Conservation (phyloP, 2,888 invertebrate genomes). For the Athalia rosae region DNA sequence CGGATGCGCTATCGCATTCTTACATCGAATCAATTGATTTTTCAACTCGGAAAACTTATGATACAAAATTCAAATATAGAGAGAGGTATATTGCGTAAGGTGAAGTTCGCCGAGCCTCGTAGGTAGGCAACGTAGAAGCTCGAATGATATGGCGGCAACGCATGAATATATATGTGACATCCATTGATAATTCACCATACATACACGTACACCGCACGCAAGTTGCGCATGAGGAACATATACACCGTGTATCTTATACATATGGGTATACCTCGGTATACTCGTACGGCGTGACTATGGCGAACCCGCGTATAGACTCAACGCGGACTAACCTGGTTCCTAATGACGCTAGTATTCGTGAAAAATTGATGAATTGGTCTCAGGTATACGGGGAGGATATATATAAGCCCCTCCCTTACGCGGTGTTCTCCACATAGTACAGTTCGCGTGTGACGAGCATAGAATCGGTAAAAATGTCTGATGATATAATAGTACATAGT, state of each 20-base stretch:
- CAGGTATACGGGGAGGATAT: conserved; percentile 4
- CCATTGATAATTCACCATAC: conserved; percentile 69
- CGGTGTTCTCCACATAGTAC: background rate
- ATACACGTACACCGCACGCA: too few species aligned
- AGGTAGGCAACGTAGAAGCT: background rate
- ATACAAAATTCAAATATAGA: too few species aligned
- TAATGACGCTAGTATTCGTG: conserved; percentile 55
- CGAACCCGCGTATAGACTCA: conserved; percentile 12
- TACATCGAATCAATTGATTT: too few species aligned
- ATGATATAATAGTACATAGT: conserved; percentile 6
- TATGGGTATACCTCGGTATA: background rate
- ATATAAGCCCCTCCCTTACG: background rate
- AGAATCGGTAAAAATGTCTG: conserved; percentile 40
- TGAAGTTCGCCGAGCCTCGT: background rate
- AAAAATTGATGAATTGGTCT: conserved; percentile 55
- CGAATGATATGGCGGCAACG: conserved; percentile 59
- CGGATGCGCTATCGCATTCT: too few species aligned
- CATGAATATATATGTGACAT: conserved; percentile 63
- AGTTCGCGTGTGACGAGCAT: conserved; percentile 42
- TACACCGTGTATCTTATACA: too few species aligned
- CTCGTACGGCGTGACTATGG: background rate
- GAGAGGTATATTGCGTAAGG: background rate
- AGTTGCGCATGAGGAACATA: too few species aligned
- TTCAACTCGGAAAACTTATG: too few species aligned
- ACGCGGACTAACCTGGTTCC: conserved; percentile 61